Percentiles rank a stretch among this genome's conserved stretches.
These are phyloP conservation scores for Peromyscus attwateri DNA, from an alignment of 2,797 vertebrate species.

Conservation along the genomic window DNA sequence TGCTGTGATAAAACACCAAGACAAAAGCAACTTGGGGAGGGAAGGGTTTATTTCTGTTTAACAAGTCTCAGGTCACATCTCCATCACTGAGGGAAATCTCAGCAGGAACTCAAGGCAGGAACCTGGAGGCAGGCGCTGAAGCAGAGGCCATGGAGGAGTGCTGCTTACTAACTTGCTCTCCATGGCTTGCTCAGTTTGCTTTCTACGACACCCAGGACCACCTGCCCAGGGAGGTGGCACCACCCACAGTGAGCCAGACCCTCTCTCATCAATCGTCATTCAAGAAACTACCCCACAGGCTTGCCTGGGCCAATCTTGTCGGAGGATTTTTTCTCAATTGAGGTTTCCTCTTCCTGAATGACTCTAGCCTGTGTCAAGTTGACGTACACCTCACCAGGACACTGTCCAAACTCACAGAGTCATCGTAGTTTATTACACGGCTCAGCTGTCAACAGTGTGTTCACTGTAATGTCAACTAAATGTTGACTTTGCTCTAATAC, in stretches of 20 bases:
- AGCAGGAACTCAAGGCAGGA: background rate
- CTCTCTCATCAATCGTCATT: background rate
- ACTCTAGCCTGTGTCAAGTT: background rate
- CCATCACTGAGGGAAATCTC: background rate
- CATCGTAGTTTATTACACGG: background rate
- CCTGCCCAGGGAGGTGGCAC: background rate
- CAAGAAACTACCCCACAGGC: background rate
- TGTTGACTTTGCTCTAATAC: constrained; percentile 29
- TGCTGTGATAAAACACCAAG: background rate
- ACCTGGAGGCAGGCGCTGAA: background rate
- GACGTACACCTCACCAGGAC: background rate
- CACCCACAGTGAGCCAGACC: background rate
- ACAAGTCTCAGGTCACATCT: background rate
- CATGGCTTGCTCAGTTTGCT: background rate
- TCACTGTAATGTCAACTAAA: background rate
- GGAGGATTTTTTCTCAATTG: background rate
- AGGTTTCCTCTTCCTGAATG: background rate
- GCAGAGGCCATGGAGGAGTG: background rate
- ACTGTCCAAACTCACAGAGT: background rate
- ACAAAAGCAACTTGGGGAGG: background rate
- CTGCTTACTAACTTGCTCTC: background rate
- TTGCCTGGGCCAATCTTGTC: background rate
- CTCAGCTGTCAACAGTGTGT: background rate
- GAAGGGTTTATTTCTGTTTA: background rate
- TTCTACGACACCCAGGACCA: background rate